Evolutionary conservation across 1,140 invertebrate genomes (phyloP), one percentile per base, ranked within the genome.

Genomic region (Calosoma granatense): DNA sequence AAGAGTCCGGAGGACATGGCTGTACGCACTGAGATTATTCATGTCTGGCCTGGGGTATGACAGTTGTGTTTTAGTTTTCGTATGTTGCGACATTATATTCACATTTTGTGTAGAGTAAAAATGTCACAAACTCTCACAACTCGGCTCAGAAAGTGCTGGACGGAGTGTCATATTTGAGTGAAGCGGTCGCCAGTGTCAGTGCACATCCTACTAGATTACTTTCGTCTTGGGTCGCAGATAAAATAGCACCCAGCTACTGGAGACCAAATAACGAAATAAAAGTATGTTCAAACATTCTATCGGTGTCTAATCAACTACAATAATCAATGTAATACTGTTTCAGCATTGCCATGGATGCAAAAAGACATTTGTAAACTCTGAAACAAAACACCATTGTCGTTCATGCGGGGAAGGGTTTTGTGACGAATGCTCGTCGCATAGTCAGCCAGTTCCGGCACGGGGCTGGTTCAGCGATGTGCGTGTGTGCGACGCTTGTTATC

Each of bases 201-300:
- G 75, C 85, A 1, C 83, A 84, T 57, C 88, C 88, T 12, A 82
- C 87, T 1, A 86, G 81, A 66, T 75, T 76, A 0, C 19, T 91
- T 0, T 78, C 78, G 3, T 80, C 84, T 57, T 90, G 86, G 85
- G 77, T 89, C 1, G 82, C 88, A 1, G 88, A 91, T 72, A 80
- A 86, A 65, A 81, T 86, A 56, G 86, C 86, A 14, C 90, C 90
- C 1, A 79, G 79, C 19, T 92, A 92, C 72, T 92, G 89, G 90
- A 77, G 81, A 41, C 84, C 87, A 6, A 92, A 92, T 70, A 73
- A 81, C 59, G 82, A 88, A 66, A 89, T 91, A 54, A 79, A 72
- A 60, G 82, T 85, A 67, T 69, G 62, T 56, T 19, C 23, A 52
- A 22, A 30, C n/a, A 52, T n/a, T n/a, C n/a, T n/a, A n/a, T n/a